phyloP scores from a whole-genome alignment of 2,888 invertebrate species.

The Oxyteleia sp. region DNA sequence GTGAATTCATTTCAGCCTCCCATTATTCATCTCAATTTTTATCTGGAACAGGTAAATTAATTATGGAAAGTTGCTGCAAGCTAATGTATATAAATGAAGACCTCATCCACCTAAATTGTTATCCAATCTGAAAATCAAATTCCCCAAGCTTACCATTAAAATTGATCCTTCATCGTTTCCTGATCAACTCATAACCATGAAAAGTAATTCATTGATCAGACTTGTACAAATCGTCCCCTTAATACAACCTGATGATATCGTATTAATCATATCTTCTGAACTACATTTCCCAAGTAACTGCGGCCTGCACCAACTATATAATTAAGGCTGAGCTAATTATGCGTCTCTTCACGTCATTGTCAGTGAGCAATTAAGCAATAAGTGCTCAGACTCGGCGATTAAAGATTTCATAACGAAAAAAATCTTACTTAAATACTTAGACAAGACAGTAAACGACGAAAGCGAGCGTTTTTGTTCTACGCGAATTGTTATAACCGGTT shows the following conservation, averaged over 20 bases:
- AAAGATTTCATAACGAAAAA: constrained; percentile 59
- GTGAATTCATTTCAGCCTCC: constrained; percentile 25
- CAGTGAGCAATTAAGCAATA: constrained; percentile 64
- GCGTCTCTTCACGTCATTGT: constrained; percentile 55
- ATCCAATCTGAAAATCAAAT: too few species aligned
- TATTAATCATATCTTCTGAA: constrained; percentile 42
- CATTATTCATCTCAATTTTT: constrained; percentile 26
- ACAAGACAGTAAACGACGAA: constrained; percentile 55
- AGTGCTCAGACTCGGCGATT: constrained; percentile 31
- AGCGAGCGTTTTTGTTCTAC: constrained; percentile 47
- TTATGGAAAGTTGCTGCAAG: too few species aligned
- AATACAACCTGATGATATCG: too few species aligned
- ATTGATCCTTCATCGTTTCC: too few species aligned
- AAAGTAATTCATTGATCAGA: too few species aligned
- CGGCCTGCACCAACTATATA: constrained; percentile 23
- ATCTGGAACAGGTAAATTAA: too few species aligned
- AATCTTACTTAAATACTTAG: constrained; percentile 37
- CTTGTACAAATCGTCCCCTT: too few species aligned
- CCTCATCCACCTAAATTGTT: too few species aligned
- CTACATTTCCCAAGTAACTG: constrained; percentile 25
- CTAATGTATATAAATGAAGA: too few species aligned
- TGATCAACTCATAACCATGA: too few species aligned
- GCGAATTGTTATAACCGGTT: constrained; percentile 48
- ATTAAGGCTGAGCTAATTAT: constrained; percentile 53
- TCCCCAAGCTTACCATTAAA: too few species aligned